Conservation (phyloP, 1,140 invertebrate species). For the Pentalonia nigronervosa region DNA sequence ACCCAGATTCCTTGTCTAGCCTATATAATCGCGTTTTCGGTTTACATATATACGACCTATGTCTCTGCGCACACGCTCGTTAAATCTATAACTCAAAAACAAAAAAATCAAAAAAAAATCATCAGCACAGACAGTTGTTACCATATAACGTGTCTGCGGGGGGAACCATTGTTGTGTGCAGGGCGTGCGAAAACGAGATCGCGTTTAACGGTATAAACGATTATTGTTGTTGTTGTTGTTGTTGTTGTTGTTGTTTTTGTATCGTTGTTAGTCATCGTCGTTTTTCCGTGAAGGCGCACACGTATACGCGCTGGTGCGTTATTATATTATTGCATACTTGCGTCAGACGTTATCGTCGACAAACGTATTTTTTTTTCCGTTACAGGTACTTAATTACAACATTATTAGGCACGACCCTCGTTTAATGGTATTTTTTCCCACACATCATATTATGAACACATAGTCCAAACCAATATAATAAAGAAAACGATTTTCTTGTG, state of each 20-base stretch:
- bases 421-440: neutral
- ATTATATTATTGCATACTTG: neutral
- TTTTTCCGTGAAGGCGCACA: neutral
- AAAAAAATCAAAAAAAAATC: neutral
- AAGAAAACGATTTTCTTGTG: neutral
- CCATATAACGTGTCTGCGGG: neutral
- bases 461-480: neutral
- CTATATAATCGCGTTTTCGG: neutral
- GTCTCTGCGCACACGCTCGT: neutral
- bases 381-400: neutral
- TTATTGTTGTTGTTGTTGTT: neutral
- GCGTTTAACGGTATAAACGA: neutral
- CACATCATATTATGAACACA: neutral
- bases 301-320: neutral
- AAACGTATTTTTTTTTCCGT: neutral
- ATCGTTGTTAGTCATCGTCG: neutral
- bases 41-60: neutral
- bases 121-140: neutral
- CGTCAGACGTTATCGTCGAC: neutral
- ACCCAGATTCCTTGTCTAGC: too few species aligned
- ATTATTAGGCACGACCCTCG: neutral
- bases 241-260: neutral
- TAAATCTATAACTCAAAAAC: neutral
- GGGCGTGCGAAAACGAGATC: neutral
- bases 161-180: neutral